Evolutionary conservation across 2,797 vertebrate genomes (phyloP), one percentile per base, ranked within the genome.

Genomic region (Fundulus diaphanus): DNA sequence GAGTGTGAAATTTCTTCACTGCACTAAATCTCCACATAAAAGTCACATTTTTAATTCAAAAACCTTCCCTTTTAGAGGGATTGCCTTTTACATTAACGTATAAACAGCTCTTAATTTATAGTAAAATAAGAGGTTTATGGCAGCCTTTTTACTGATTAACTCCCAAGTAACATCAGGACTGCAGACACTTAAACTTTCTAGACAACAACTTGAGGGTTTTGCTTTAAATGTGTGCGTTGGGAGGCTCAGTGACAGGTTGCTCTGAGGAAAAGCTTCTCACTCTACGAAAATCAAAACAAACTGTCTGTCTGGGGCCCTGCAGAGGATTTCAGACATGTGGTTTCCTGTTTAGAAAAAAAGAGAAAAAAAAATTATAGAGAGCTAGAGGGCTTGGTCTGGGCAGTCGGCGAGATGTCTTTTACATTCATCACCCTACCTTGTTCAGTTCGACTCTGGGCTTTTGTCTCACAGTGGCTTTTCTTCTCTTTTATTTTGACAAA

Each of bases 291-390:
- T 82, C 81, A 91, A 93, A 93, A 93, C 92, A 94, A 93, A 92
- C 92, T 59, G 84, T 65, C 85, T 68, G 85, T 49, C 85, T 86
- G 90, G 80, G 91, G 92, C 92, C 89, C 83, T 57, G 87, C 69
- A 73, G 95, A 96, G 95, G 94, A 94, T 96, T 95, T 97, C 96
- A 98, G 97, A 98, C 97, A 92, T 96, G 94, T 87, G 96, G 97
- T 98, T 98, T 98, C 97, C 97, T 97, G 97, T 98, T 96, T 95
- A 90, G 95, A 87, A 94, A 95, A 90, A 93, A 88, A 87, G 92
- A 57, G 92, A 74, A 92, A 92, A 71, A 74, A 72, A 76, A 79
- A 78, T 33, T 13, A 24, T 73, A 82, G 78, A 66, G 82, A 82
- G 82, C 35, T 69, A 9, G 68, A 82, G 81, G 81, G 91, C 91